These are phyloP conservation scores for Xyrauchen texanus DNA, from an alignment of 2,113 vertebrate species.

Conservation along the genomic window DNA sequence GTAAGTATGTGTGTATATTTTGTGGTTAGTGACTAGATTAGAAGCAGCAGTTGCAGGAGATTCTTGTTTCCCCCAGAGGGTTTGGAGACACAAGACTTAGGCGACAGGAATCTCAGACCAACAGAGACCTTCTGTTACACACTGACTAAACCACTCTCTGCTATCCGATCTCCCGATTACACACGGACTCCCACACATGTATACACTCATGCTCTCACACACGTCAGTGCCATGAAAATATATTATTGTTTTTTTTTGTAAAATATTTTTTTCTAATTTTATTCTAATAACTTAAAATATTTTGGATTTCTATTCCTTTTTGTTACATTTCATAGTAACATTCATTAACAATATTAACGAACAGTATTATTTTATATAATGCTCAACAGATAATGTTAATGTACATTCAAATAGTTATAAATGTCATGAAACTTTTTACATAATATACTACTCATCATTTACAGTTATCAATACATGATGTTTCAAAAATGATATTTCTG, in stretches of 20 bases:
- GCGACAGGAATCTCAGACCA: conserved; percentile 55
- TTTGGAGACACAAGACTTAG: conserved; percentile 52
- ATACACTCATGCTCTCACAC: conserved; percentile 17
- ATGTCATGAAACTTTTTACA: neutral
- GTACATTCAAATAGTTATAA: neutral
- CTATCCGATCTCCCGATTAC: conserved; percentile 43
- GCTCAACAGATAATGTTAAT: neutral
- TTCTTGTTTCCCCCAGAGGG: conserved; percentile 57
- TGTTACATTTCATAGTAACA: too few relatives aligned
- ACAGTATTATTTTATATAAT: neutral
- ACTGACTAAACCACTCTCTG: conserved; percentile 51
- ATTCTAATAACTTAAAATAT: too few relatives aligned
- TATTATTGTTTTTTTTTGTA: too few relatives aligned
- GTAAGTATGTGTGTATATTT: conserved; percentile 49
- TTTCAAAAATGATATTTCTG: too few relatives aligned
- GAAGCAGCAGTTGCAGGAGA: conserved; percentile 59
- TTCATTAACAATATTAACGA: too few relatives aligned
- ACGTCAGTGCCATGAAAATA: conserved; percentile 5
- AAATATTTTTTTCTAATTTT: too few relatives aligned
- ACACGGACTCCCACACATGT: conserved; percentile 28
- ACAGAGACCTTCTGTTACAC: conserved; percentile 56
- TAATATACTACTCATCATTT: neutral
- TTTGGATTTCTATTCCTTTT: too few relatives aligned
- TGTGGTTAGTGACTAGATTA: conserved; percentile 56
- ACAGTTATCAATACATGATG: too few relatives aligned